A percentile compares a stretch with the other conserved stretches of the same genome.
Evolutionary conservation across 2,888 invertebrate species (phyloP).

Genomic region (Eupithecia tripunctaria): DNA sequence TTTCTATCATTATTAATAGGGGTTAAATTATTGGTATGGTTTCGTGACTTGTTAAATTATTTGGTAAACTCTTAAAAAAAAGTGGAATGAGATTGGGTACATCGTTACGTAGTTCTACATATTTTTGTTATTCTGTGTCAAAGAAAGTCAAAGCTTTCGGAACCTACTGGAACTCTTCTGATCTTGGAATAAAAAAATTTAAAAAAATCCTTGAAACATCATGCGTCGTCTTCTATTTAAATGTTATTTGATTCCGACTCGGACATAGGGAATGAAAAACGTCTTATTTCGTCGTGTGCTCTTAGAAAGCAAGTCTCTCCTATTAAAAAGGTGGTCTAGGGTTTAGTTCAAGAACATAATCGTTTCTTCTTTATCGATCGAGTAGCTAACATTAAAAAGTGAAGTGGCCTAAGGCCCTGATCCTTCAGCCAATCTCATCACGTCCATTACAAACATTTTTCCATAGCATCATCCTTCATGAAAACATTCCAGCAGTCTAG

Average conservation of each 20-base stretch:
- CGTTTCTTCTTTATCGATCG: not conserved
- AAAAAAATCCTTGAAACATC: not conserved
- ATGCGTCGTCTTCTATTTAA: no score
- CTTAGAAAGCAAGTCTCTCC: no score
- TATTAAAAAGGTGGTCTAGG: not conserved
- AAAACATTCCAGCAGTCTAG: conserved; percentile 20
- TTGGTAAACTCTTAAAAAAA: no score
- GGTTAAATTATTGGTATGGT: not conserved
- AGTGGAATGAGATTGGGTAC: not conserved
- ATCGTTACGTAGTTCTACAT: no score
- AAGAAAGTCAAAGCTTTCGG: no score
- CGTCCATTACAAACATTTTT: not conserved
- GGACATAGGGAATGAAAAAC: no score
- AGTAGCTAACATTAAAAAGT: not conserved
- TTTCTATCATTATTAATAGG: not conserved
- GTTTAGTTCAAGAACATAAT: not conserved
- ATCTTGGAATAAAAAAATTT: not conserved
- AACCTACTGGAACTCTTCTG: not conserved
- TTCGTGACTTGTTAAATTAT: not conserved
- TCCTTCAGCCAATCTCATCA: not conserved
- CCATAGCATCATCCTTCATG: conserved; percentile 16
- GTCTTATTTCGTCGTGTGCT: no score
- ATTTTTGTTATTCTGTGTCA: no score
- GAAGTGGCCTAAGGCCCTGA: not conserved
- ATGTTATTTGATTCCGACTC: not conserved